phyloP scores from a whole-genome alignment of 2,888 invertebrate species.

The Pterostichus niger region DNA sequence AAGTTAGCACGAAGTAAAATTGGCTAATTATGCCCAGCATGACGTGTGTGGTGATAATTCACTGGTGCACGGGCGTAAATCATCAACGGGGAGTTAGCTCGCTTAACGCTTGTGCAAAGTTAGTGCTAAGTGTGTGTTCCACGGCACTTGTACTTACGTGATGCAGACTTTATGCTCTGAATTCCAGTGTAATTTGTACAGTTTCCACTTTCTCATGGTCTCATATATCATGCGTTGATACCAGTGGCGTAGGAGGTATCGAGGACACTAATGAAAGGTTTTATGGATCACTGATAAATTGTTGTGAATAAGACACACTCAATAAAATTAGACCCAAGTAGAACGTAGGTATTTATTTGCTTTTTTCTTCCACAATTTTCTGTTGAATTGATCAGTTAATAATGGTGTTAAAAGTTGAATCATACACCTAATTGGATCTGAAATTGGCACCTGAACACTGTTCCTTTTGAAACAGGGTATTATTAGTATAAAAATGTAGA shows the following conservation, averaged over 20 bases:
- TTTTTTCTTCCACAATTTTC: no score
- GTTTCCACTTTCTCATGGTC: slow-evolving; percentile 62
- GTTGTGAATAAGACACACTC: no score
- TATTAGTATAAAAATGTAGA: no score
- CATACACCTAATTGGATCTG: no score
- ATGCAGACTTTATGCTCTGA: slow-evolving; percentile 62
- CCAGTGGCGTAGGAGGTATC: slow-evolving; percentile 17
- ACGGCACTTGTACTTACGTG: slow-evolving; percentile 17
- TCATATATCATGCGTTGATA: slow-evolving; percentile 27
- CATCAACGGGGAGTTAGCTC: slow-evolving; percentile 40
- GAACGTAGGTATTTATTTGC: no score
- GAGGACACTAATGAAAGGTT: slow-evolving; percentile 34
- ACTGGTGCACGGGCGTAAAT: slow-evolving; percentile 37
- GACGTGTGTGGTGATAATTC: slow-evolving; percentile 53
- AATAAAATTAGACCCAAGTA: no score
- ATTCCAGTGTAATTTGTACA: slow-evolving; percentile 60
- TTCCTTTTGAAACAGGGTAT: no score
- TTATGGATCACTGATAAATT: no score
- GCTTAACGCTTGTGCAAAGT: slow-evolving; percentile 2
- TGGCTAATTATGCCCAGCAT: slow-evolving; percentile 30
- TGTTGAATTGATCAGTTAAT: no score
- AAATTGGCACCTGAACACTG: no score
- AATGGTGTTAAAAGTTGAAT: no score
- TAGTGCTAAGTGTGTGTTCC: slow-evolving; percentile 34
- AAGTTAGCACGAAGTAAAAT: not conserved